These are phyloP conservation scores for Thalassaphorura encarpata DNA, from an alignment of 1,140 invertebrate species.

Conservation along the genomic window DNA sequence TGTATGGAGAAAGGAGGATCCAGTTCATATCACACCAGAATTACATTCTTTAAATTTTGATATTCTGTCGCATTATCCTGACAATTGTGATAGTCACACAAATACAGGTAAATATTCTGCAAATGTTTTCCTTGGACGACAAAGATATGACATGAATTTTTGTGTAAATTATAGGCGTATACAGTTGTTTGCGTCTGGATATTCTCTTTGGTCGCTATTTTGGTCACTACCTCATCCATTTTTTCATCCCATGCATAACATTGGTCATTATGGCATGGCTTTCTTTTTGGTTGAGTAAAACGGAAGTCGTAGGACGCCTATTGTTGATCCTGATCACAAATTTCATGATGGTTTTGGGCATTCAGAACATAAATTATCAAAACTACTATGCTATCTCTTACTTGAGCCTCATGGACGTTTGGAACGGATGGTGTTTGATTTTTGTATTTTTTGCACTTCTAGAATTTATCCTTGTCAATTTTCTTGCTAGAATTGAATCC, in stretches of 20 bases:
- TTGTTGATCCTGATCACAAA: slow-evolving; percentile 45
- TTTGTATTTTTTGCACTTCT: slow-evolving; percentile 48
- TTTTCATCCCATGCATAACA: slow-evolving; percentile 46
- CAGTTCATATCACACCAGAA: slow-evolving; percentile 36
- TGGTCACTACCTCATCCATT: slow-evolving; percentile 46
- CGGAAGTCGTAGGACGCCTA: slow-evolving; percentile 45
- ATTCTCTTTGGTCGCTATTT: slow-evolving; percentile 45
- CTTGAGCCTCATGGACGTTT: slow-evolving; percentile 47
- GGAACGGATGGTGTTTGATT: slow-evolving; percentile 47
- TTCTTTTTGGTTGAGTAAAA: slow-evolving; percentile 45
- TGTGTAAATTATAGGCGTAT: slow-evolving; percentile 39
- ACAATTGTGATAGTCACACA: slow-evolving; percentile 42
- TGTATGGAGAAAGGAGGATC: slow-evolving; percentile 37
- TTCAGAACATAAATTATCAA: no score
- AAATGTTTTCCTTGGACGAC: not conserved
- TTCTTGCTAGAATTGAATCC: slow-evolving; percentile 34
- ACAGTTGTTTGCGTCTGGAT: slow-evolving; percentile 45
- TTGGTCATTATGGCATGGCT: slow-evolving; percentile 50
- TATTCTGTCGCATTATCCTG: slow-evolving; percentile 37
- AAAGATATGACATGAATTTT: not conserved
- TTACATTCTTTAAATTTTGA: slow-evolving; percentile 39
- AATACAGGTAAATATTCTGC: slow-evolving; percentile 39
- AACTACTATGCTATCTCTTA: no score
- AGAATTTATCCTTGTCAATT: slow-evolving; percentile 49
- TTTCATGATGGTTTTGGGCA: slow-evolving; percentile 48